A percentile compares a stretch with the other conserved stretches of the same genome.
phyloP scores from a whole-genome alignment of 1,140 invertebrate species.

The Aphaenogaster ashmeadi region DNA sequence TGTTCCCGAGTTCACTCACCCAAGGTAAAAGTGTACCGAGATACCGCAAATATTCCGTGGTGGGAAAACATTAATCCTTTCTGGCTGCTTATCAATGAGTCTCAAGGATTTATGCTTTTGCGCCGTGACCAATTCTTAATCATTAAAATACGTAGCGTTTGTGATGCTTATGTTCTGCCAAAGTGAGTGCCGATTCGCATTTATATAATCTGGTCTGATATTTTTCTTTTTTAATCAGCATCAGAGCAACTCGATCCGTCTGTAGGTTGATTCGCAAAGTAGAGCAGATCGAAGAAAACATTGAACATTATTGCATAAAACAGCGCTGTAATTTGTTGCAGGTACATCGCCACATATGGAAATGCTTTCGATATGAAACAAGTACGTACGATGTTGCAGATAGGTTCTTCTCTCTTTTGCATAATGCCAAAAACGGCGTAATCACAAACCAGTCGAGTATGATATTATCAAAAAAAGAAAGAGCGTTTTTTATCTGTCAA shows the following conservation, averaged over 20 bases:
- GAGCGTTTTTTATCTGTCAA: background rate
- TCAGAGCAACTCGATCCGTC: background rate
- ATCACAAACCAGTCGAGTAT: background rate
- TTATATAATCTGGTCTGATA: background rate
- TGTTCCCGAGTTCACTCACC: background rate
- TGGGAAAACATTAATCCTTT: constrained; percentile 6
- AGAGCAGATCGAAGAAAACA: no score
- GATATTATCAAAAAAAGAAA: constrained; percentile 19
- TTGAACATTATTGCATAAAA: constrained; percentile 1
- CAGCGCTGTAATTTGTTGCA: background rate
- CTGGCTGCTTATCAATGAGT: background rate
- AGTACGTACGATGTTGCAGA: background rate
- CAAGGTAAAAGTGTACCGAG: background rate
- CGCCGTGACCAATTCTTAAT: background rate
- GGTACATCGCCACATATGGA: background rate
- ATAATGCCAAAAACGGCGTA: background rate
- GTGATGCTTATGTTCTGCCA: background rate
- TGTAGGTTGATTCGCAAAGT: no score
- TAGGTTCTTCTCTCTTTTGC: background rate
- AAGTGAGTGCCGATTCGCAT: background rate
- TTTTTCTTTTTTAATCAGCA: background rate
- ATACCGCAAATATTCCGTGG: background rate
- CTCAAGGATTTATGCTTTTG: background rate
- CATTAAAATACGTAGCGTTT: constrained; percentile 21
- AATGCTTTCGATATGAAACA: constrained; percentile 2